phyloP scores from a whole-genome alignment of 2,797 vertebrate species.

The Malacoraja senta region DNA sequence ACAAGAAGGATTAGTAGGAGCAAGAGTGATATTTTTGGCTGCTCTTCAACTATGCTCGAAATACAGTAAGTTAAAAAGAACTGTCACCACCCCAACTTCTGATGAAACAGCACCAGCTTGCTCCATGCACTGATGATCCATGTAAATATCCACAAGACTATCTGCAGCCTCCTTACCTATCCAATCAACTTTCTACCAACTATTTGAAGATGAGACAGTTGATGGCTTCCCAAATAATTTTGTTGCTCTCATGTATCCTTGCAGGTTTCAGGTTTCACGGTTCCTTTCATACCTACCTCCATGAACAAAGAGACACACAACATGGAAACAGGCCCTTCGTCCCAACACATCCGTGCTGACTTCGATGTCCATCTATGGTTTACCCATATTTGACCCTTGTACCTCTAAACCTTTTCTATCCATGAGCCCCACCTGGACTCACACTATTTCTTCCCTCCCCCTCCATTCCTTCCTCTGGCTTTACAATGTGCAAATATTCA shows the following conservation, averaged over 20 bases:
- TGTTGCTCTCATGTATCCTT: not conserved
- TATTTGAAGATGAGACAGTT: not conserved
- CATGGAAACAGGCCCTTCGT: too few species aligned
- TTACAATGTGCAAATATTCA: too few species aligned
- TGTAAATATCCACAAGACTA: not conserved
- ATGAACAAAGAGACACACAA: not conserved
- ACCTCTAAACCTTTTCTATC: too few species aligned
- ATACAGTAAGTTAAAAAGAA: not conserved
- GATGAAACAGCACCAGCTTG: too few species aligned
- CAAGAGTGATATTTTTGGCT: not conserved
- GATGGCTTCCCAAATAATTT: not conserved
- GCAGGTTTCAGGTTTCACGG: not conserved
- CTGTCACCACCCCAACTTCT: not conserved
- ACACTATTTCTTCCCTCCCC: too few species aligned
- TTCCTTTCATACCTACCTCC: not conserved
- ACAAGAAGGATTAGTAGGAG: not conserved
- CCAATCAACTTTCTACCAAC: not conserved
- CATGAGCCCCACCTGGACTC: too few species aligned
- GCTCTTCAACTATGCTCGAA: not conserved
- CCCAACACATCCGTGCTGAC: too few species aligned
- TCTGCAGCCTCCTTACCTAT: not conserved
- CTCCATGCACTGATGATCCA: too few species aligned
- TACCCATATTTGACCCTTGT: too few species aligned
- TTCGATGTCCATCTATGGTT: too few species aligned
- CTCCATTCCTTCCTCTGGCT: too few species aligned